Conservation (phyloP, 2,888 invertebrate genomes). For the Sialis fuliginosa region DNA sequence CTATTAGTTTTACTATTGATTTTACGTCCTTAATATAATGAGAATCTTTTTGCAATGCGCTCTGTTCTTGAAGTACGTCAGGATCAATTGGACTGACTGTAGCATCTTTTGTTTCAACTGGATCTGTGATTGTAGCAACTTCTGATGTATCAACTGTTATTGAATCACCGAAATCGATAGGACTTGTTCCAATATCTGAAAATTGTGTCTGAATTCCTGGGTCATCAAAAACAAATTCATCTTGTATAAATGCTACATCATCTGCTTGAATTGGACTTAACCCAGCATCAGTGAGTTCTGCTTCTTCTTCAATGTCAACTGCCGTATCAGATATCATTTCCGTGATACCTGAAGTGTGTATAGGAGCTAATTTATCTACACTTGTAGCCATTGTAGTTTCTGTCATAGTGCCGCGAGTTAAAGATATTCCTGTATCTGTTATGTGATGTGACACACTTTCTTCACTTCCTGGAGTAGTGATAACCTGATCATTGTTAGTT, state of each 20-base stretch:
- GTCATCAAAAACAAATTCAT: constrained; percentile 21
- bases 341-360: constrained; percentile 21
- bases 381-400: constrained; percentile 27
- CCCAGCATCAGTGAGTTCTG: constrained; percentile 34
- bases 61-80: constrained; percentile 19
- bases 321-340: constrained; percentile 28
- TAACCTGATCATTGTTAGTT: constrained; percentile 19
- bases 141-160: constrained; percentile 29
- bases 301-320: constrained; percentile 28
- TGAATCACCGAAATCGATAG: constrained; percentile 28
- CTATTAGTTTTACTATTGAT: constrained; percentile 33
- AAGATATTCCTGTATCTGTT: constrained; percentile 34
- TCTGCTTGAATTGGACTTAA: constrained; percentile 35
- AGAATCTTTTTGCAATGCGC: constrained; percentile 21
- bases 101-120: constrained; percentile 31
- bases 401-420: constrained; percentile 29
- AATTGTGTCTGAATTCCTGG: constrained; percentile 18
- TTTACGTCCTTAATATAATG: constrained; percentile 34
- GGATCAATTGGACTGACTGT: constrained; percentile 31
- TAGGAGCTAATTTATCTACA: constrained; percentile 14
- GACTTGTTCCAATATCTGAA: constrained; percentile 30
- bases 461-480: constrained; percentile 26
- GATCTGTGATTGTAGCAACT: constrained; percentile 31
- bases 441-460: constrained; percentile 32
- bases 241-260: constrained; percentile 21